These are phyloP conservation scores for Enteromius argenteus DNA, from an alignment of 2,797 vertebrate species.

Conservation along the genomic window DNA sequence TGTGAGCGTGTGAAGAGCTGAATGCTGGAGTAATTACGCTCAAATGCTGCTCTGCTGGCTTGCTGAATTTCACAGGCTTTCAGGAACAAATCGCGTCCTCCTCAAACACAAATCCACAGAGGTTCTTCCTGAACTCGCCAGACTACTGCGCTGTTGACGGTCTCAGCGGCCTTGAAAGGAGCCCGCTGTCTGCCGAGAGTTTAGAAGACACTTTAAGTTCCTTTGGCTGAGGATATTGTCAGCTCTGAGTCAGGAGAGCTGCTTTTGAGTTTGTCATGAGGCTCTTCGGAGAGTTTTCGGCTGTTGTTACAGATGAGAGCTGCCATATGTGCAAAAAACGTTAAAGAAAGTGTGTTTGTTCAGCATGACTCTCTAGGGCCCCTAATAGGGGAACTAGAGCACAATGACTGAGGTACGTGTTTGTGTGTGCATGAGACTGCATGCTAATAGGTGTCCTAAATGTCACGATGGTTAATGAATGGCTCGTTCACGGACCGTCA, in stretches of 20 bases:
- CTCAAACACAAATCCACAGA: conserved; percentile 18
- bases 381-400: conserved; percentile 48
- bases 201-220: background rate
- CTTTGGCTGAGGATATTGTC: background rate
- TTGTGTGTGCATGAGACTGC: conserved; percentile 32
- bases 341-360: background rate
- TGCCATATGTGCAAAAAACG: background rate
- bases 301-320: background rate
- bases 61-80: background rate
- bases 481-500: background rate
- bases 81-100: background rate
- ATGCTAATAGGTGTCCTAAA: conserved; percentile 48
- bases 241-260: background rate
- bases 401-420: conserved; percentile 42
- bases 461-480: conserved; percentile 20
- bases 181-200: background rate
- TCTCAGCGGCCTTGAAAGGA: background rate
- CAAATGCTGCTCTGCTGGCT: background rate
- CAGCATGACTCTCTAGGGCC: conserved; percentile 23
- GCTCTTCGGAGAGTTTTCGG: background rate
- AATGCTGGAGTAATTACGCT: background rate
- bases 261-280: background rate
- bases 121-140: background rate
- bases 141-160: background rate
- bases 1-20: background rate